Evolutionary conservation across 2,888 invertebrate species (phyloP).

Genomic region (Vannuccia rotundouncinata): DNA sequence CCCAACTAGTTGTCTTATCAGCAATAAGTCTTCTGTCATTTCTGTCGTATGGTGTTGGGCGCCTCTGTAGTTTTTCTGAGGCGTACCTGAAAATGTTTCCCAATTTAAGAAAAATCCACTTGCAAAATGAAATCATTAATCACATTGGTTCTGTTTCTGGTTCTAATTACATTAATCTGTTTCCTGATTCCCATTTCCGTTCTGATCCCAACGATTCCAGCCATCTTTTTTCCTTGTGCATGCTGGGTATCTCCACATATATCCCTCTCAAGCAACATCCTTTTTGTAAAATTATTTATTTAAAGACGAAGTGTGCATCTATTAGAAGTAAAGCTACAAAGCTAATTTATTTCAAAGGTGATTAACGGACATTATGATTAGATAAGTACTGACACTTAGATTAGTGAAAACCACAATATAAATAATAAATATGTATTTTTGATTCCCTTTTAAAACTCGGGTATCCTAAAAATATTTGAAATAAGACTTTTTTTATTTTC

Average conservation of each 20-base stretch:
- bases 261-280: slow-evolving; percentile 5
- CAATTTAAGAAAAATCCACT: slow-evolving; percentile 16
- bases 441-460: too few species aligned
- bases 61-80: slow-evolving; percentile 8
- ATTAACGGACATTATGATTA: neutral
- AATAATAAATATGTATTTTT: too few species aligned
- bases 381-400: too few species aligned
- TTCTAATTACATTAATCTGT: too few species aligned
- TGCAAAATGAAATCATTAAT: slow-evolving; percentile 5
- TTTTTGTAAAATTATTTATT: slow-evolving; percentile 14
- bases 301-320: neutral
- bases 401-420: too few species aligned
- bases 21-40: slow-evolving; percentile 23
- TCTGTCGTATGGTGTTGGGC: neutral
- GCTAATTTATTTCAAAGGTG: slow-evolving; percentile 8
- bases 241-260: neutral
- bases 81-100: neutral
- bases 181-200: slow-evolving; percentile 1
- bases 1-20: slow-evolving; percentile 15
- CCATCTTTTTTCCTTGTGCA: slow-evolving; percentile 17
- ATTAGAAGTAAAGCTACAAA: slow-evolving; percentile 19
- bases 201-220: slow-evolving; percentile 8
- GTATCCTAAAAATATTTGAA: too few species aligned
- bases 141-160: neutral
- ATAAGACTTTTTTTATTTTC: too few species aligned